Evolutionary conservation across 2,888 invertebrate species (phyloP).

Genomic region (Adineta ricciae): DNA sequence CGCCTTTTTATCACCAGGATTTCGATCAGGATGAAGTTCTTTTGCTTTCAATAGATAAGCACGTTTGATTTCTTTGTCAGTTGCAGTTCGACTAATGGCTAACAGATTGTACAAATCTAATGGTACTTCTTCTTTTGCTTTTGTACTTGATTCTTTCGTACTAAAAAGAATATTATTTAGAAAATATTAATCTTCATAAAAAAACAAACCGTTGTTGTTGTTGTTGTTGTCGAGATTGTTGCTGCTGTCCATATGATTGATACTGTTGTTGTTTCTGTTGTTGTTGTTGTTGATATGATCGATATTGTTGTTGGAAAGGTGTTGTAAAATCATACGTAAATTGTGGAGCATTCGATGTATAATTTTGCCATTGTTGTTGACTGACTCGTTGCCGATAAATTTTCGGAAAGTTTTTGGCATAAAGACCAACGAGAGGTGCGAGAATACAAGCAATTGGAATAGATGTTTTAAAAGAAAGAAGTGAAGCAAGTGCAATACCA

Average conservation of each 20-base stretch:
- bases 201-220: neutral
- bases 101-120: slow-evolving; percentile 42
- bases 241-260: neutral
- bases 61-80: slow-evolving; percentile 43
- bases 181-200: neutral
- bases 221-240: neutral
- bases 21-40: slow-evolving; percentile 36
- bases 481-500: neutral
- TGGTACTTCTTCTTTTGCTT: neutral
- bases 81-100: slow-evolving; percentile 42
- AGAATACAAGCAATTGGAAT: neutral
- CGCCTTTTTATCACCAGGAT: neutral
- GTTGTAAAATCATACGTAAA: neutral
- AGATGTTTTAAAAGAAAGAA: neutral
- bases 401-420: neutral
- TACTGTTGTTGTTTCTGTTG: neutral
- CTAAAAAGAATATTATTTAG: neutral
- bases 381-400: neutral
- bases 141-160: neutral
- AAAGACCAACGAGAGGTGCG: neutral
- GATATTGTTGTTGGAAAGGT: neutral
- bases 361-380: neutral
- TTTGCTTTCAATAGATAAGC: slow-evolving; percentile 47
- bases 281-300: neutral
- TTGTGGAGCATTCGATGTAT: neutral